Conservation (phyloP, 2,113 vertebrate species). For the Chunga burmeisteri region DNA sequence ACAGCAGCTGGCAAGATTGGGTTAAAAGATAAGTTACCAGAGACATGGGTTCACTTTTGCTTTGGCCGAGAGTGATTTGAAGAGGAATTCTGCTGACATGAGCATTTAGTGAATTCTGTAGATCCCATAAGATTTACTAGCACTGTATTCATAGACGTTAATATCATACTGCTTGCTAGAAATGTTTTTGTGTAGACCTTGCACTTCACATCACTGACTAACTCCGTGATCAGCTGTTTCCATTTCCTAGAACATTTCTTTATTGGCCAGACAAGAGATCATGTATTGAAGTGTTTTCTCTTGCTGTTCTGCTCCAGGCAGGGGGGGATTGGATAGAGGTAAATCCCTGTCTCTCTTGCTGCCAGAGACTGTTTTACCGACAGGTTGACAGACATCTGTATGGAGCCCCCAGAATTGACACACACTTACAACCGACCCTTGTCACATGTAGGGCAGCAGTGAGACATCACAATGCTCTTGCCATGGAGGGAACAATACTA, state of each 20-base stretch:
- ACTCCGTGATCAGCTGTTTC: background rate
- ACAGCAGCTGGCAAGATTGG: background rate
- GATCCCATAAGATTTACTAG: background rate
- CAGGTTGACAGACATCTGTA: background rate
- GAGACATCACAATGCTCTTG: background rate
- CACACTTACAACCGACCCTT: background rate
- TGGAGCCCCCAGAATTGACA: background rate
- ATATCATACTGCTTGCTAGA: background rate
- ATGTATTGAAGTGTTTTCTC: background rate
- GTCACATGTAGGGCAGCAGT: background rate
- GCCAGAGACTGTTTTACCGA: background rate
- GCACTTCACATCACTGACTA: background rate
- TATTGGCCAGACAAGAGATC: background rate
- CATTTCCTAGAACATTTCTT: background rate
- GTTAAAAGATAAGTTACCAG: background rate
- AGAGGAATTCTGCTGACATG: background rate
- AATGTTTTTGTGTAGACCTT: background rate
- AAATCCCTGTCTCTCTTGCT: background rate
- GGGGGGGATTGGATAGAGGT: background rate
- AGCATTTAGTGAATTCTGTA: background rate
- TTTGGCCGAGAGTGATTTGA: background rate
- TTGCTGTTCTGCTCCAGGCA: background rate
- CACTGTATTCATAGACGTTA: background rate
- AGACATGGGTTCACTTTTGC: background rate
- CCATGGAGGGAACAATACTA: background rate